Evolutionary conservation across 1,140 invertebrate genomes (phyloP).

Genomic region (Proctacanthus coquilletti): DNA sequence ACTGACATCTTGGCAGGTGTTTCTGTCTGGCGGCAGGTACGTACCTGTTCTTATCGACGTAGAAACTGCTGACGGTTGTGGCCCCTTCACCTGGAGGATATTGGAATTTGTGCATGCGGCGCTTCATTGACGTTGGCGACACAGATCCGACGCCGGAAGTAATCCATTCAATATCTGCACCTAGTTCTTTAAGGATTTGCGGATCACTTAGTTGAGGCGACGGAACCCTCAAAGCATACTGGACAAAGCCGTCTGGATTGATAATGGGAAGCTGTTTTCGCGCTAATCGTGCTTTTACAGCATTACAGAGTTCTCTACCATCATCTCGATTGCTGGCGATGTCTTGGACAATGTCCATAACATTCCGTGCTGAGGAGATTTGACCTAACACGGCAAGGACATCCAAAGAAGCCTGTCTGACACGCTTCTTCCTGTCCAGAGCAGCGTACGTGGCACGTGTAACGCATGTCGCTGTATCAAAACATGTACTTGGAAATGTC

Average conservation of each 20-base stretch:
- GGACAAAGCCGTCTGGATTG: slow-evolving; percentile 47
- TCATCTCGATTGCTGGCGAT: slow-evolving; percentile 31
- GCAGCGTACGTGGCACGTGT: slow-evolving; percentile 39
- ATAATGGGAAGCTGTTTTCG: slow-evolving; percentile 47
- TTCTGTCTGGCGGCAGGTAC: too few relatives aligned
- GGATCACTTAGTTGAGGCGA: slow-evolving; percentile 11
- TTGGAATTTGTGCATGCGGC: too few relatives aligned
- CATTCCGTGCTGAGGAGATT: slow-evolving; percentile 39
- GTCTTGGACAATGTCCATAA: slow-evolving; percentile 33
- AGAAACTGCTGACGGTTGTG: too few relatives aligned
- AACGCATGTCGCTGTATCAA: slow-evolving; percentile 49
- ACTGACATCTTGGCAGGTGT: too few relatives aligned
- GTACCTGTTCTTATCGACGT: too few relatives aligned
- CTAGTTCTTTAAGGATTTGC: slow-evolving; percentile 14
- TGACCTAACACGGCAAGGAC: slow-evolving; percentile 61
- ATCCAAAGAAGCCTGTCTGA: slow-evolving; percentile 67
- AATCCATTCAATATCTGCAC: slow-evolving; percentile 57
- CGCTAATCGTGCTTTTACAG: slow-evolving; percentile 39
- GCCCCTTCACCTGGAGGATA: too few relatives aligned
- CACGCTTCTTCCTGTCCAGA: slow-evolving; percentile 50
- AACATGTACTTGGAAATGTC: slow-evolving; percentile 65
- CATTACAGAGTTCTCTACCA: slow-evolving; percentile 31
- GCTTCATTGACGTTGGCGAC: slow-evolving; percentile 33
- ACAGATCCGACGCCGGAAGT: slow-evolving; percentile 41
- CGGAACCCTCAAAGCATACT: slow-evolving; percentile 43